These are phyloP conservation scores for Equus quagga DNA, from an alignment of 2,113 vertebrate species.

Conservation along the genomic window DNA sequence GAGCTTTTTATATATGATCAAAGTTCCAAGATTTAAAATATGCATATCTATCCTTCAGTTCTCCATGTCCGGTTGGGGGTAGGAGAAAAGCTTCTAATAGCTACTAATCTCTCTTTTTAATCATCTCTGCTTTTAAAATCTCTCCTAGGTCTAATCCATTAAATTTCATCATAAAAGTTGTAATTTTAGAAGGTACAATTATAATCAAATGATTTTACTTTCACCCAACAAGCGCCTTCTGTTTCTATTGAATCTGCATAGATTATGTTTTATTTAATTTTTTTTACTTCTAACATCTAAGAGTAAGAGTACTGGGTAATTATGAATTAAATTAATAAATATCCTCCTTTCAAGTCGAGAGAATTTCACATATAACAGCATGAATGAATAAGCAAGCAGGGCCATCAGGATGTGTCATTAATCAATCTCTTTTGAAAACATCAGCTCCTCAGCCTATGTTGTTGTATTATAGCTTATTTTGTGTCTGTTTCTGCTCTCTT, in stretches of 20 bases:
- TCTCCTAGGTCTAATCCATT: background rate
- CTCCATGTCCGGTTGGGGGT: background rate
- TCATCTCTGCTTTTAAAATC: slow-evolving; percentile 39
- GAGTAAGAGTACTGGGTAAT: background rate
- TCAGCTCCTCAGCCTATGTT: background rate
- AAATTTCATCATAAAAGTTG: background rate
- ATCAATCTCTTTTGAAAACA: background rate
- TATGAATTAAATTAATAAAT: slow-evolving; percentile 27
- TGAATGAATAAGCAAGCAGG: background rate
- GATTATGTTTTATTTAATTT: slow-evolving; percentile 11
- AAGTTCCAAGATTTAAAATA: background rate
- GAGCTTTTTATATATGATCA: background rate
- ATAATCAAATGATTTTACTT: slow-evolving; percentile 41
- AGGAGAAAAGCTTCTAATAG: background rate
- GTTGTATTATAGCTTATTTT: background rate
- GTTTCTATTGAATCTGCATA: background rate
- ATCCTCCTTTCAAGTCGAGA: background rate
- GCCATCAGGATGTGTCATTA: background rate
- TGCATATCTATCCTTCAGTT: background rate
- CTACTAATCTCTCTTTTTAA: background rate
- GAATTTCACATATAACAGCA: background rate
- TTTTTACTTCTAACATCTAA: slow-evolving; percentile 5
- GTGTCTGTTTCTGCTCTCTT: background rate
- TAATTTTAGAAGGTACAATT: slow-evolving; percentile 22
- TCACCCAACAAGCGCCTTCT: background rate